phyloP scores from a whole-genome alignment of 1,140 invertebrate genomes.

The Wiebesia pumilae region DNA sequence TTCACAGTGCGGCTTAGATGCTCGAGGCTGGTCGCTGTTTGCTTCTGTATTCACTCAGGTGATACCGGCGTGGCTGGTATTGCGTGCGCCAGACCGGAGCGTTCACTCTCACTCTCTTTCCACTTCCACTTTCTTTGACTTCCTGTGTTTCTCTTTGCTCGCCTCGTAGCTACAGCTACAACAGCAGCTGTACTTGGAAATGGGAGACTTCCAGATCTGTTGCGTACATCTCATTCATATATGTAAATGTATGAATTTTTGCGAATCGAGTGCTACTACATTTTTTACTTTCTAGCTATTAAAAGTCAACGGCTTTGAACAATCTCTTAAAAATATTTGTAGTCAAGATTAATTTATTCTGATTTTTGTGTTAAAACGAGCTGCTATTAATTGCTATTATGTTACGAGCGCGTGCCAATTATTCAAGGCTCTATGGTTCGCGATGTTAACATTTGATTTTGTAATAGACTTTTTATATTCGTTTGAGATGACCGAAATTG shows the following conservation, averaged over 20 bases:
- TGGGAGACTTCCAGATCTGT: not conserved
- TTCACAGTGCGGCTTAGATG: not conserved
- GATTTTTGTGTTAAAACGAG: too few relatives aligned
- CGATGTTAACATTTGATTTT: not conserved
- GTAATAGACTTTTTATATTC: not conserved
- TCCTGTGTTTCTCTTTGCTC: constrained; percentile 31
- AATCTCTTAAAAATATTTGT: too few relatives aligned
- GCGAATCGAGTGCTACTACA: too few relatives aligned
- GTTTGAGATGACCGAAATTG: not conserved
- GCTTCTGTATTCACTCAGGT: not conserved
- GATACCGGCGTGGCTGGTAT: constrained; percentile 45
- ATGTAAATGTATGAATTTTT: not conserved
- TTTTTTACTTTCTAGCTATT: too few relatives aligned
- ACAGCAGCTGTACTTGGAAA: not conserved
- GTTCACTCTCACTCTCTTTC: constrained; percentile 68
- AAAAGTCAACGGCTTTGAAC: too few relatives aligned
- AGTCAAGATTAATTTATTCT: too few relatives aligned
- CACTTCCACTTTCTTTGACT: constrained; percentile 68
- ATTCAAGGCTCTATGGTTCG: not conserved
- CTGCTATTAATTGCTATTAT: too few relatives aligned
- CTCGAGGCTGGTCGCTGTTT: not conserved
- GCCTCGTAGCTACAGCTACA: not conserved
- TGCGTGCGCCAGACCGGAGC: constrained; percentile 42
- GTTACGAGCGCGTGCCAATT: not conserved
- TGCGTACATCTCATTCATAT: constrained; percentile 5